Evolutionary conservation across 2,888 invertebrate species (phyloP).

Genomic region (Spilarctia lutea): DNA sequence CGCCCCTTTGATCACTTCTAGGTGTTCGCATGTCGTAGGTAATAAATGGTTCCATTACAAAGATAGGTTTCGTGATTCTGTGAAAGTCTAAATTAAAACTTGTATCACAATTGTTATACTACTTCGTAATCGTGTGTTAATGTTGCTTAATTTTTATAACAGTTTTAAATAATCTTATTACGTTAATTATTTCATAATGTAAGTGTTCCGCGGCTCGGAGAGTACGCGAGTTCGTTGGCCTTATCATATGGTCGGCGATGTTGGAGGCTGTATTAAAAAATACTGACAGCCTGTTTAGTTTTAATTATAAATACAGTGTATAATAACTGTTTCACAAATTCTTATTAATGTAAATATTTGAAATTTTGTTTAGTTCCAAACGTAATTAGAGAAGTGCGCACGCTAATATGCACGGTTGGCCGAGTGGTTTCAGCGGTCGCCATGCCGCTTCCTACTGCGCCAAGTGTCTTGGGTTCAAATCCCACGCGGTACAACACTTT

Average conservation of each 20-base stretch:
- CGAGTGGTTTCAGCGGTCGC: no score
- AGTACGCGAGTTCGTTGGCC: constrained; percentile 12
- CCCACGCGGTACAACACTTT: no score
- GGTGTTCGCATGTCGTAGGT: no score
- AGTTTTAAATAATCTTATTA: constrained; percentile 12
- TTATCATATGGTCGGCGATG: background rate
- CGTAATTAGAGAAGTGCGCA: no score
- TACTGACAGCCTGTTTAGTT: constrained; percentile 1
- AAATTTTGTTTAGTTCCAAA: background rate
- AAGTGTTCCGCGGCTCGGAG: constrained; percentile 8
- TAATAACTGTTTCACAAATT: background rate
- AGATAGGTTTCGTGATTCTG: background rate
- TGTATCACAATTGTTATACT: background rate
- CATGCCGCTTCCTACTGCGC: no score
- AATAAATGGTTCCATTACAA: no score
- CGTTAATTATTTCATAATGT: constrained; percentile 16
- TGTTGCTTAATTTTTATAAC: constrained; percentile 15
- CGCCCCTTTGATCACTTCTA: no score
- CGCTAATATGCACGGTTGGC: no score
- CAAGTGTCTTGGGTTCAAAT: no score
- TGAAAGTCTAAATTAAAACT: background rate
- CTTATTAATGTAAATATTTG: background rate
- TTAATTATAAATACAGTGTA: background rate
- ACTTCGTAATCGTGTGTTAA: background rate
- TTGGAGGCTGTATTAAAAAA: constrained; percentile 1